A percentile compares a stretch with the other conserved stretches of the same genome.
phyloP scores from a whole-genome alignment of 2,888 invertebrate species.

The Lordiphosa andalusiaca region DNA sequence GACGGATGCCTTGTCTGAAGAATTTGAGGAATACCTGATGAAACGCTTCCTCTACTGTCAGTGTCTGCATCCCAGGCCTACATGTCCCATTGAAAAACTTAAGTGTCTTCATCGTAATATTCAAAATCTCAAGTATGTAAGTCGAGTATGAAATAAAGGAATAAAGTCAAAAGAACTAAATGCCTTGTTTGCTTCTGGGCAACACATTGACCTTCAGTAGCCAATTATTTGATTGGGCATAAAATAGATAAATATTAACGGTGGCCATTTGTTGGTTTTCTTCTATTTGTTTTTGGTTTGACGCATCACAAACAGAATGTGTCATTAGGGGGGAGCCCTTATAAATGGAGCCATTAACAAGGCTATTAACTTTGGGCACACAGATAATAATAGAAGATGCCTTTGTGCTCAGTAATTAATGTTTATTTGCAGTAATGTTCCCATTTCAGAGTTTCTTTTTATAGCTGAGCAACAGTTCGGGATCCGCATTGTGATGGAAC shows the following conservation, averaged over 20 bases:
- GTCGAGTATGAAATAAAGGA: conserved; percentile 25
- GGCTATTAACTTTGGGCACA: conserved; percentile 3
- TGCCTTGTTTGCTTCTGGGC: not conserved
- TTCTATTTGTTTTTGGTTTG: conserved; percentile 1
- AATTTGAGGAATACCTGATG: conserved; percentile 66
- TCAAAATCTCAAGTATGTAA: conserved; percentile 41
- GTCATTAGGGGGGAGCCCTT: conserved; percentile 7
- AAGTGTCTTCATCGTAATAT: conserved; percentile 39
- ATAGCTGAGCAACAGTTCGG: conserved; percentile 10
- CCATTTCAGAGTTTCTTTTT: conserved; percentile 8
- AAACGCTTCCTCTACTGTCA: conserved; percentile 64
- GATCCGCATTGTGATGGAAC: conserved; percentile 19
- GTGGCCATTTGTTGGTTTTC: conserved; percentile 12
- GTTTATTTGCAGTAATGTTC: conserved; percentile 10
- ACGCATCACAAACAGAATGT: conserved; percentile 6
- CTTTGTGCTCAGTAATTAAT: conserved; percentile 14
- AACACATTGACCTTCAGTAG: conserved; percentile 4
- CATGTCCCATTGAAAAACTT: conserved; percentile 55
- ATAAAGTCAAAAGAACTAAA: not conserved
- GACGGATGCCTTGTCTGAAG: conserved; percentile 46
- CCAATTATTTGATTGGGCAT: conserved; percentile 4
- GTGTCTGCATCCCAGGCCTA: conserved; percentile 47
- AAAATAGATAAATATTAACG: conserved; percentile 13
- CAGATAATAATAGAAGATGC: conserved; percentile 15
- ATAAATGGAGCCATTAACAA: conserved; percentile 11